These are phyloP conservation scores for Synanthedon andrenaeformis DNA, from an alignment of 2,888 invertebrate species.

Conservation along the genomic window DNA sequence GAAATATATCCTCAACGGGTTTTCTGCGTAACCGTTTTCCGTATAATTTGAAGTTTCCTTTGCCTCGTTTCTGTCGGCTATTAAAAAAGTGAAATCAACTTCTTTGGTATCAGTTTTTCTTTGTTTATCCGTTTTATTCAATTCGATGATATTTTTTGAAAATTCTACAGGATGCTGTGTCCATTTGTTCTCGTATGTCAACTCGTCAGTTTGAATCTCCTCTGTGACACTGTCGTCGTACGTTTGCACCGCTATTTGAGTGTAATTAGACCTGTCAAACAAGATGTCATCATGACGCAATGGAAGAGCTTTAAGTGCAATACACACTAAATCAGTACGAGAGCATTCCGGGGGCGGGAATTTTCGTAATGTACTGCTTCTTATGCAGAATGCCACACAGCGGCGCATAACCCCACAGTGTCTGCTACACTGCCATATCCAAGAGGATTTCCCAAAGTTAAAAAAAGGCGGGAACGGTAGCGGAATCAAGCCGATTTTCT, in stretches of 20 bases:
- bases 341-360: too few relatives aligned
- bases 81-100: slow-evolving; percentile 37
- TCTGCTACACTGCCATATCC: too few relatives aligned
- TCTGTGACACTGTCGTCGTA: slow-evolving; percentile 52
- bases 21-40: slow-evolving; percentile 30
- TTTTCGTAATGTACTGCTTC: too few relatives aligned
- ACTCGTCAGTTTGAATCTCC: slow-evolving; percentile 52
- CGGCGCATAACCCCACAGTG: too few relatives aligned
- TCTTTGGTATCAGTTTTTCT: slow-evolving; percentile 11
- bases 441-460: too few relatives aligned
- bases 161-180: slow-evolving; percentile 55
- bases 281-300: slow-evolving; percentile 45
- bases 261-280: slow-evolving; percentile 37
- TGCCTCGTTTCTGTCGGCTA: slow-evolving; percentile 13
- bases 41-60: slow-evolving; percentile 6
- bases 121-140: slow-evolving; percentile 16
- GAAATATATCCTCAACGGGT: slow-evolving; percentile 47
- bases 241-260: slow-evolving; percentile 50
- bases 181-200: slow-evolving; percentile 41
- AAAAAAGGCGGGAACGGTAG: too few relatives aligned
- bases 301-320: too few relatives aligned
- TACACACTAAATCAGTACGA: too few relatives aligned
- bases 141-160: slow-evolving; percentile 31
- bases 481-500: too few relatives aligned
- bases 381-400: too few relatives aligned